Base-by-base conservation (phyloP, 2,797 vertebrate genomes). In the Clarias laeviceps region DNA sequence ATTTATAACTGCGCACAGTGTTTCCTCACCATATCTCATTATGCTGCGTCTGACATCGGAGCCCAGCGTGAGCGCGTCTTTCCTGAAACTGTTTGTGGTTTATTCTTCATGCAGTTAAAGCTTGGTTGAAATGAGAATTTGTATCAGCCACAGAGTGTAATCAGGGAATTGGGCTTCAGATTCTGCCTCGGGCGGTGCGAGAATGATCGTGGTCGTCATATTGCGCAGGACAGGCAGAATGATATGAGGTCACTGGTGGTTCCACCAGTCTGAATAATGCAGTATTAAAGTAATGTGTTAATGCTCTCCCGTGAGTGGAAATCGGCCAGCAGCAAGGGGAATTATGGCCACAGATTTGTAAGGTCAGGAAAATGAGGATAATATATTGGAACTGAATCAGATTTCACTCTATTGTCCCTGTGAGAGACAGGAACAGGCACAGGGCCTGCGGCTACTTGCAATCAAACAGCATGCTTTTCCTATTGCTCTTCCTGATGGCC, bases 401-500 rank as follows among this genome's bases (percentile, higher is more conserved):
- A 83, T 85, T 86, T n/a, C 82, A 84, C 65, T 82, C 69, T 73
- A 89, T 90, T 91, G 89, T 90, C 61, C 69, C 34, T 83, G 5
- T 84, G 82, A 86, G 88, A 89, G 90, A 83, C 87, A 90, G 89
- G 88, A 94, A 93, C 90, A 88, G 91, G 91, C 81, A 27, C 80
- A 22, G 59, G 84, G 90, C 88, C 89, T 88, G 82, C 37, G 91
- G 90, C 93, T 93, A 93, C 91, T 92, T 89, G 93, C 93, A 94
- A 94, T 94, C 89, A 92, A 92, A 91, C 89, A 88, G 82, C 86
- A 74, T 56, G 84, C 27, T 89, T 91, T 94, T 94, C 92, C 93
- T 94, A 94, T 94, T 94, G 91, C 91, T 90, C 90, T 92, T 92
- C 91, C 88, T 82, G 65, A 85, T 84, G 85, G 74, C 92, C 91